A percentile compares a stretch with the other conserved stretches of the same genome.
Conservation (phyloP, 2,888 invertebrate species). For the Athalia rosae region DNA sequence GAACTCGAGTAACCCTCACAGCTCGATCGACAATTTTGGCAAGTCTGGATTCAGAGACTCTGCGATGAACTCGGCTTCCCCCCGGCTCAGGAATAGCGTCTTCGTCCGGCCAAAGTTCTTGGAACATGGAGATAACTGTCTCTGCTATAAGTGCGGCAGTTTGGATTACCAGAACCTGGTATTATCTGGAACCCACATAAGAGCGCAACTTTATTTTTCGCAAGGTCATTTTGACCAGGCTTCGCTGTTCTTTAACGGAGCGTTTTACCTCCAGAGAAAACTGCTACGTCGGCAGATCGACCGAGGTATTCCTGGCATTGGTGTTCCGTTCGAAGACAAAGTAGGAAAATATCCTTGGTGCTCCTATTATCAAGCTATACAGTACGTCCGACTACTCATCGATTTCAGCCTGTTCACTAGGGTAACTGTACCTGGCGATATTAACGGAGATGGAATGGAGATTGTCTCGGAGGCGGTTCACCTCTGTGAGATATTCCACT, state of each 20-base stretch:
- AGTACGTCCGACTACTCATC: slow-evolving; percentile 61
- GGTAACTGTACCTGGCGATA: slow-evolving; percentile 39
- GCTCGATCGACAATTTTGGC: slow-evolving; percentile 25
- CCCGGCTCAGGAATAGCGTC: slow-evolving; percentile 59
- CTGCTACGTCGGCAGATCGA: slow-evolving; percentile 46
- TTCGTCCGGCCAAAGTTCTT: slow-evolving; percentile 63
- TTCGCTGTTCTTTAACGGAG: slow-evolving; percentile 64
- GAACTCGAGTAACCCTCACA: neutral
- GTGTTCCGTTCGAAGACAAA: too few species aligned
- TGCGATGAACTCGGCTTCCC: slow-evolving; percentile 60
- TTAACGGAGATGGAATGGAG: slow-evolving; percentile 49
- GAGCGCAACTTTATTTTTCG: slow-evolving; percentile 65
- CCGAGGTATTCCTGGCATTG: too few species aligned
- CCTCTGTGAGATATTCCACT: slow-evolving; percentile 57
- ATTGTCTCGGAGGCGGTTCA: slow-evolving; percentile 56
- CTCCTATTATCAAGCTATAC: slow-evolving; percentile 57
- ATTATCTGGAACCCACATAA: slow-evolving; percentile 61
- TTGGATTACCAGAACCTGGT: slow-evolving; percentile 63
- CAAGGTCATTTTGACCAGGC: slow-evolving; percentile 57
- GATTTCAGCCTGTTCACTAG: slow-evolving; percentile 62
- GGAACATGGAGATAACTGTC: slow-evolving; percentile 58
- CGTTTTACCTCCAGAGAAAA: slow-evolving; percentile 57
- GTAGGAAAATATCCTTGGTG: slow-evolving; percentile 50
- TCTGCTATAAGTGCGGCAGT: slow-evolving; percentile 66
- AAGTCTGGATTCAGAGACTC: slow-evolving; percentile 49